Conservation (phyloP, 2,888 invertebrate species). For the Ichneumoninae sp. region DNA sequence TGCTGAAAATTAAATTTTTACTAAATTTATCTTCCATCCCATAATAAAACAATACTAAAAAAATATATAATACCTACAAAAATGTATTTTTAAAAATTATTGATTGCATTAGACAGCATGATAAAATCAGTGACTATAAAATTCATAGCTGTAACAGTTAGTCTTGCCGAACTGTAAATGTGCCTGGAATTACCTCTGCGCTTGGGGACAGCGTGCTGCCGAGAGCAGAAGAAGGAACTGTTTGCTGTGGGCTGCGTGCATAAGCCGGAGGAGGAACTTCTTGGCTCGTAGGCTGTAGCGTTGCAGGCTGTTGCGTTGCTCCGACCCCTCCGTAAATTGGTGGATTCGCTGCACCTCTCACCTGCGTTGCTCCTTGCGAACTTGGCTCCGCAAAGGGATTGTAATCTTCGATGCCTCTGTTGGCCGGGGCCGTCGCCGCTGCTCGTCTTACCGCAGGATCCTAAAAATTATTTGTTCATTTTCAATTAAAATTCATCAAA, state of each 20-base stretch:
- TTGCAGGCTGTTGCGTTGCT: constrained; percentile 88
- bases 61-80: background rate
- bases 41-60: background rate
- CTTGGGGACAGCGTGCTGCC: constrained; percentile 76
- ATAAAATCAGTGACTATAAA: background rate
- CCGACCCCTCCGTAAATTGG: constrained; percentile 83
- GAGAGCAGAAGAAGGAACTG: constrained; percentile 77
- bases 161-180: background rate
- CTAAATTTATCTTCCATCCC: too few relatives aligned
- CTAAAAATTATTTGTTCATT: constrained; percentile 85
- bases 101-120: background rate
- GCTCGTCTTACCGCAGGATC: constrained; percentile 98
- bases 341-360: constrained; percentile 85
- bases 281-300: constrained; percentile 92
- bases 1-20: constrained; percentile 85
- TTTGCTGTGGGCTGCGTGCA: constrained; percentile 87
- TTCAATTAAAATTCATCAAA: background rate
- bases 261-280: constrained; percentile 87
- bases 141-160: background rate
- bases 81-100: background rate
- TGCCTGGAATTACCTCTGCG: constrained; percentile 74
- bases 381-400: constrained; percentile 95
- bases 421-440: constrained; percentile 90
- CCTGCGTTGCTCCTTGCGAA: constrained; percentile 85
- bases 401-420: constrained; percentile 95